Percentiles rank a stretch among this genome's conserved stretches.
Conservation (phyloP, 2,113 vertebrate species). For the Pycnonotus jocosus region DNA sequence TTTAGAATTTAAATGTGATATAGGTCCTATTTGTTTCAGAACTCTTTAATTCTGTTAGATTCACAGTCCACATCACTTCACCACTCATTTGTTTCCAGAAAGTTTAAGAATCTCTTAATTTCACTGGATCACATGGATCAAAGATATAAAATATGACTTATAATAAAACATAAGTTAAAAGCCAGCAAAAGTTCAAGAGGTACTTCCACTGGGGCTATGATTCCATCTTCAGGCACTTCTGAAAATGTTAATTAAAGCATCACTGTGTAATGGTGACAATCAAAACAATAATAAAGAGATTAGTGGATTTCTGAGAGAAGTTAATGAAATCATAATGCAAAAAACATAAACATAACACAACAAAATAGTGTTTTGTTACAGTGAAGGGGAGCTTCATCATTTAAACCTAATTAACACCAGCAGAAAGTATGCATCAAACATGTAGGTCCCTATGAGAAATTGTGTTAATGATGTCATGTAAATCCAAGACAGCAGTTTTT, state of each 20-base stretch:
- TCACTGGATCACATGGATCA: neutral
- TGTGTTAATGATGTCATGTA: neutral
- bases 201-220: neutral
- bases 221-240: neutral
- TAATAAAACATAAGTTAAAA: neutral
- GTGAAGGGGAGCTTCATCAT: neutral
- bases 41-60: neutral
- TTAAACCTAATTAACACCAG: neutral
- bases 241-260: neutral
- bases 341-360: neutral
- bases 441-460: neutral
- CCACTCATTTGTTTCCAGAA: neutral
- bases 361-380: neutral
- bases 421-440: neutral
- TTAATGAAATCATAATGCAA: neutral
- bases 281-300: neutral
- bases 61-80: neutral
- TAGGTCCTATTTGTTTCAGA: neutral
- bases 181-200: neutral
- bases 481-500: neutral
- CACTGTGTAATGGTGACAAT: neutral
- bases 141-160: neutral
- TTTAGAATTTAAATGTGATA: neutral
- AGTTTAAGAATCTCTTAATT: neutral
- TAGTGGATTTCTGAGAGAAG: neutral